phyloP scores from a whole-genome alignment of 2,797 vertebrate species.

The Poecilia velifera region DNA sequence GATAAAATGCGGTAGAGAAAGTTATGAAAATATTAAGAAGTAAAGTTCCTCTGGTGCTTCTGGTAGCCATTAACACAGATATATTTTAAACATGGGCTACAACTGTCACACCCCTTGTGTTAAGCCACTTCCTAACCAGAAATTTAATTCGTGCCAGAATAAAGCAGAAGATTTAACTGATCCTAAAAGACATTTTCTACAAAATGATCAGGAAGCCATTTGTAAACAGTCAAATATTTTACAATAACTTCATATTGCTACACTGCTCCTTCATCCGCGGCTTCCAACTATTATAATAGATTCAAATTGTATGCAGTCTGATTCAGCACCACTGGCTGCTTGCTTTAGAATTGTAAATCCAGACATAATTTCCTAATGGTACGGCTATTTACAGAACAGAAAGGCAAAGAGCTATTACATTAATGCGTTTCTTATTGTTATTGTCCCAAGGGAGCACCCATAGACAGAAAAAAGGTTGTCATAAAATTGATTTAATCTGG shows the following conservation, averaged over 20 bases:
- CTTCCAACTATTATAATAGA: slow-evolving; percentile 13
- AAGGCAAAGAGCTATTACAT: slow-evolving; percentile 57
- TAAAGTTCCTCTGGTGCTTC: not conserved
- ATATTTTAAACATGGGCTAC: not conserved
- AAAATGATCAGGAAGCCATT: not conserved
- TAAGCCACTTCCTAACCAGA: not conserved
- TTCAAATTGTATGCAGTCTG: slow-evolving; percentile 17
- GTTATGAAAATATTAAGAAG: not conserved
- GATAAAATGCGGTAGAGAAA: not conserved
- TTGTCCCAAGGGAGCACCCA: slow-evolving; percentile 39
- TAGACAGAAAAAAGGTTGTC: slow-evolving; percentile 14
- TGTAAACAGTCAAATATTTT: not conserved
- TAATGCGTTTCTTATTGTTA: slow-evolving; percentile 63
- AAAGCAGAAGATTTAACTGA: not conserved
- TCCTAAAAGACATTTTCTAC: not conserved
- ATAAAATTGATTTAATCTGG: slow-evolving; percentile 8
- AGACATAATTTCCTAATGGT: slow-evolving; percentile 69
- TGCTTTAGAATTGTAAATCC: slow-evolving; percentile 42
- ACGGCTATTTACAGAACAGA: slow-evolving; percentile 37
- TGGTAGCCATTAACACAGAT: not conserved
- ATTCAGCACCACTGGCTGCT: slow-evolving; percentile 41
- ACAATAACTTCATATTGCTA: not conserved
- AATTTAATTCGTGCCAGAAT: not conserved
- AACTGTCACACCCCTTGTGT: not conserved
- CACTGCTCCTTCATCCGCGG: not conserved